Percentiles rank a stretch among this genome's conserved stretches.
Evolutionary conservation across 1,140 invertebrate genomes (phyloP).

Genomic region (Macrostomum lignano): DNA sequence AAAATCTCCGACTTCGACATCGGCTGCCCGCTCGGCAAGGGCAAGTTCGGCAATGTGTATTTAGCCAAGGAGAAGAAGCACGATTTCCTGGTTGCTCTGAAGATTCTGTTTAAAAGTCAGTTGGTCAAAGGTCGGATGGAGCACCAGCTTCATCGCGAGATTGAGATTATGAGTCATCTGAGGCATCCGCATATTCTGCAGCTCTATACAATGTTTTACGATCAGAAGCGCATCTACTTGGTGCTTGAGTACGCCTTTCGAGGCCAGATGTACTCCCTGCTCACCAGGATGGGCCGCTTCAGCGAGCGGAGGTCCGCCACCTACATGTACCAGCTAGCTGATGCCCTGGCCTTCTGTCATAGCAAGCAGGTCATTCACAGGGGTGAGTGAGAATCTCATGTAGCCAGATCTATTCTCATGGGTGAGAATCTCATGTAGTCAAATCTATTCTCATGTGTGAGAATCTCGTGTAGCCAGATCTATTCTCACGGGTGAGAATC

Average conservation of each 20-base stretch:
- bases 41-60: slow-evolving; percentile 94
- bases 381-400: too few relatives aligned
- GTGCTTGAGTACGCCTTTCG: slow-evolving; percentile 64
- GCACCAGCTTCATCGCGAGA: slow-evolving; percentile 6
- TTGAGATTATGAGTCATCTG: slow-evolving; percentile 8
- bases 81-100: slow-evolving; percentile 67
- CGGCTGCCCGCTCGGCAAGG: slow-evolving; percentile 65
- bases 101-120: slow-evolving; percentile 19
- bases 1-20: slow-evolving; percentile 27
- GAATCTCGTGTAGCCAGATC: too few relatives aligned
- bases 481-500: too few relatives aligned
- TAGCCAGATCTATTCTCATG: too few relatives aligned
- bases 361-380: too few relatives aligned
- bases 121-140: background rate
- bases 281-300: slow-evolving; percentile 9
- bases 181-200: slow-evolving; percentile 69
- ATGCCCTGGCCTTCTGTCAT: too few relatives aligned
- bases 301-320: too few relatives aligned
- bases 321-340: too few relatives aligned
- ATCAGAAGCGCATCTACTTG: slow-evolving; percentile 55
- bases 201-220: slow-evolving; percentile 64
- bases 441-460: too few relatives aligned
- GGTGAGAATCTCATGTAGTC: too few relatives aligned
- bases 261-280: slow-evolving; percentile 49
- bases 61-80: slow-evolving; percentile 67